A percentile compares a stretch with the other conserved stretches of the same genome.
Conservation (phyloP, 1,140 invertebrate species). For the Dendroctonus ponderosae region DNA sequence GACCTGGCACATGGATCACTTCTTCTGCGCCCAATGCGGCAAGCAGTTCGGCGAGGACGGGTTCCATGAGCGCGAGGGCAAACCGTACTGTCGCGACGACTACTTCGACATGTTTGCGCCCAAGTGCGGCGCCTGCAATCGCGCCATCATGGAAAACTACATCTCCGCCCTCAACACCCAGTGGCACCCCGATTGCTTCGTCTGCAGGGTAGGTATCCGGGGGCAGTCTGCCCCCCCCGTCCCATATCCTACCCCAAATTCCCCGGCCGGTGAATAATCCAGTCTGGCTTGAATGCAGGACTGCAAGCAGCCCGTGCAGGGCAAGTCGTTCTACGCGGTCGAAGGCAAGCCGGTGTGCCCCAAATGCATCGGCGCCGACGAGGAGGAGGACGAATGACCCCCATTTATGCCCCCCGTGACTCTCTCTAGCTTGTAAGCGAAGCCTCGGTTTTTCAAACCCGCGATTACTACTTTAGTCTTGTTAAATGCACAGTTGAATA, state of each 20-base stretch:
- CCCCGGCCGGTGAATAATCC: too few species aligned
- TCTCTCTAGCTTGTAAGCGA: conserved; percentile 11
- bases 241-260: too few species aligned
- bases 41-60: conserved; percentile 96
- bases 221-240: background rate
- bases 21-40: conserved; percentile 98
- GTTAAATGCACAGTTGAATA: conserved; percentile 33
- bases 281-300: conserved; percentile 61
- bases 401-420: conserved; percentile 29
- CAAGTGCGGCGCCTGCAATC: conserved; percentile 95
- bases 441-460: conserved; percentile 24
- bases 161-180: conserved; percentile 96
- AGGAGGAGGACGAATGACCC: conserved; percentile 69
- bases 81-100: conserved; percentile 91
- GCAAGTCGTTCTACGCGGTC: conserved; percentile 93
- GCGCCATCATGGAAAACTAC: conserved; percentile 98
- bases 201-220: conserved; percentile 87
- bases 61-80: conserved; percentile 91
- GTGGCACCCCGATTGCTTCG: conserved; percentile 99
- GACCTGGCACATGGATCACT: conserved; percentile 99
- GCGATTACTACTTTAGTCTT: conserved; percentile 31
- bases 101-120: conserved; percentile 99
- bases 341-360: conserved; percentile 89
- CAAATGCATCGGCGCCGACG: conserved; percentile 84
- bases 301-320: conserved; percentile 86